Base-by-base conservation (phyloP, 2,888 invertebrate species). In the Exephanes ischioxanthus region DNA sequence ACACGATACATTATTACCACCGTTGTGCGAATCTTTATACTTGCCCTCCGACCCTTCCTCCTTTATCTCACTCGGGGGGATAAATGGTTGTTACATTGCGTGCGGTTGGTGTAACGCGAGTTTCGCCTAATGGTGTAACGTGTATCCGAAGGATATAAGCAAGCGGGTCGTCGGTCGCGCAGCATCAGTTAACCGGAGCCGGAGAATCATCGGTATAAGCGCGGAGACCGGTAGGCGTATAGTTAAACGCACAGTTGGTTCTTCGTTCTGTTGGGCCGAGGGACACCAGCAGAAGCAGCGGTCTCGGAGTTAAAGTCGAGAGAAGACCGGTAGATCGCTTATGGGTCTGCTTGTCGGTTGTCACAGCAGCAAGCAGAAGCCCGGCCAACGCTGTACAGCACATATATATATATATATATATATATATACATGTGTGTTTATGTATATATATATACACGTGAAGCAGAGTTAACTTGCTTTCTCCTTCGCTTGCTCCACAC, bases 291-390 rank as follows among this genome's bases (percentile, higher is more conserved):
- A 55, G 75, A 71, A 80, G 77, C 19, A 58, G 83, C 63, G 22
- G 63, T 66, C 78, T 7, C 55, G 41, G 26, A 67, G 19, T 77
- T 72, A 66, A 61, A 83, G 85, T 78, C 76, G 14, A 48, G 73
- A 81, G 82, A 88, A 86, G 87, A 88, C 88, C 86, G 87, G 87
- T 86, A 83, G 87, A 90, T 90, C 90, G 90, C 89, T 91, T 91
- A 91, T 89, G 89, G 89, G 86, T 16, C 87, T 87, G 88, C 89
- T 89, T 91, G 91, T 91, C 88, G 88, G 87, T 89, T 90, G 92
- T 91, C 91, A 90, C 90, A 89, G 90, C 83, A 88, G 88, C 66
- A 61, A 80, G 83, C 83, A 73, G 80, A 80, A 67, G 72, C 80
- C 78, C 48, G 37, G 67, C 53, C 78, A 61, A 72, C 66, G 45